Evolutionary conservation across 2,888 invertebrate species (phyloP).

Genomic region (Drosophila testacea): DNA sequence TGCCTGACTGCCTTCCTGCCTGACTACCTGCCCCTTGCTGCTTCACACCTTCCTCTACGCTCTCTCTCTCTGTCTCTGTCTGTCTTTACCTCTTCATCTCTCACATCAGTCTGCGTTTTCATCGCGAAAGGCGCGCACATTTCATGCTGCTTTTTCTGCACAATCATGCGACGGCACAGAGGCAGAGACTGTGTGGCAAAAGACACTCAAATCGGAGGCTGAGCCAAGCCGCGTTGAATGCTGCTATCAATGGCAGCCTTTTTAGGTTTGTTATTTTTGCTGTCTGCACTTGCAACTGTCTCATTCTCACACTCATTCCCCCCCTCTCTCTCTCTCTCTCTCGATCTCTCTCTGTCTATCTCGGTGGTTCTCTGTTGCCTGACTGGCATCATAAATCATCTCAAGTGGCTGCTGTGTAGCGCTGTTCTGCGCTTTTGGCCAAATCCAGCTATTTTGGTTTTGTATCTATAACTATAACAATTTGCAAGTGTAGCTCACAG

Average conservation of each 20-base stretch:
- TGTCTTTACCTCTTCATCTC: background rate
- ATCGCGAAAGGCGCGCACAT: conserved; percentile 5
- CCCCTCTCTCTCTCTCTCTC: conserved; percentile 10
- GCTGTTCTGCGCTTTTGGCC: conserved; percentile 30
- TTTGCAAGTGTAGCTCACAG: conserved; percentile 70
- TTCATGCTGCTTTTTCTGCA: conserved; percentile 32
- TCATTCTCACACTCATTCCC: background rate
- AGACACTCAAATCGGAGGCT: conserved; percentile 37
- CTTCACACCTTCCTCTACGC: conserved; percentile 63
- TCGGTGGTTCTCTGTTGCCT: conserved; percentile 8
- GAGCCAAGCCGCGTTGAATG: conserved; percentile 35
- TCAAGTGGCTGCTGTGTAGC: conserved; percentile 67
- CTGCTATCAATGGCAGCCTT: conserved; percentile 67
- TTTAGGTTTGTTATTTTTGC: conserved; percentile 46
- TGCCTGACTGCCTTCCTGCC: background rate
- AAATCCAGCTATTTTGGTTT: conserved; percentile 60
- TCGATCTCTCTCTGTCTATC: conserved; percentile 2
- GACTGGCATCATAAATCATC: conserved; percentile 82
- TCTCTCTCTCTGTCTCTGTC: conserved; percentile 13
- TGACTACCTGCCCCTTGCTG: conserved; percentile 16
- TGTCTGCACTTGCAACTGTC: conserved; percentile 27
- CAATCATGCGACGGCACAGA: conserved; percentile 36
- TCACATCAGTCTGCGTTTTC: no score
- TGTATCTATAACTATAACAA: conserved; percentile 67
- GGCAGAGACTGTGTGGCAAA: background rate